Conservation (phyloP, 2,113 vertebrate genomes). For the Chaetodon auriga region DNA sequence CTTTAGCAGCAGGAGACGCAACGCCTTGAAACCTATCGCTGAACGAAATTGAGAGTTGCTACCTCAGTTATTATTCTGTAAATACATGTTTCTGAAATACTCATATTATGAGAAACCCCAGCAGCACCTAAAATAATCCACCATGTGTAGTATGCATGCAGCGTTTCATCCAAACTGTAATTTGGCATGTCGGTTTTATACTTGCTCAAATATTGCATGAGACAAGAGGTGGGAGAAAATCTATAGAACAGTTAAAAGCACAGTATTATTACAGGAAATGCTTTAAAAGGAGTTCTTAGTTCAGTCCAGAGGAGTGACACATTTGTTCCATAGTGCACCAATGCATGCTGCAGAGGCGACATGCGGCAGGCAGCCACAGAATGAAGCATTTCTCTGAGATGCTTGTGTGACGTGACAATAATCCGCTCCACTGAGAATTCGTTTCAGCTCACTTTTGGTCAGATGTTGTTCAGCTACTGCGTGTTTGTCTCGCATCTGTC, state of each 20-base stretch:
- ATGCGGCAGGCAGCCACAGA: slow-evolving; percentile 1
- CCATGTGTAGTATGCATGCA: neutral
- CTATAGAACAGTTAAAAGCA: neutral
- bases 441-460: neutral
- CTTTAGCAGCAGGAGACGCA: neutral
- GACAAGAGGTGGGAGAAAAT: neutral
- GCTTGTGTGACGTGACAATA: neutral
- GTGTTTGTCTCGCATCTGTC: neutral
- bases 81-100: neutral
- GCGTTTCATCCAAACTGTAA: neutral
- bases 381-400: neutral
- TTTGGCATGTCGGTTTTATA: neutral
- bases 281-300: neutral
- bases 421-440: neutral
- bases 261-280: neutral
- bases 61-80: neutral
- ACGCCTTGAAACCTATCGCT: neutral
- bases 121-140: neutral
- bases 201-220: neutral
- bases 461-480: neutral
- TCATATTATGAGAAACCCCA: neutral
- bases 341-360: neutral
- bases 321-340: neutral
- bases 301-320: no score
- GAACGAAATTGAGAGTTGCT: neutral